These are phyloP conservation scores for Marmota monax DNA, from an alignment of 2,113 vertebrate genomes.

Conservation along the genomic window DNA sequence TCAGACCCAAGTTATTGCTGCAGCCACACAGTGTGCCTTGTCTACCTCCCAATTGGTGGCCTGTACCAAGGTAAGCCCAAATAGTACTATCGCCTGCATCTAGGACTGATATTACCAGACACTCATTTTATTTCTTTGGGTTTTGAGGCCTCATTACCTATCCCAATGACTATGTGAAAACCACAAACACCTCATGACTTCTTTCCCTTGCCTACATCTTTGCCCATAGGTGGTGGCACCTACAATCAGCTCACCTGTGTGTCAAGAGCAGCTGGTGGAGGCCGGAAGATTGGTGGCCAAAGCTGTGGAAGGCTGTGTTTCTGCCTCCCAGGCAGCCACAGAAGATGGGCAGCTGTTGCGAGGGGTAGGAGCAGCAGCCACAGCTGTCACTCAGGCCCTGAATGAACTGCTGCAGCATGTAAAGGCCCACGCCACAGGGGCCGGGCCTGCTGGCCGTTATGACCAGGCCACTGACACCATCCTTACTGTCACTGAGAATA, in stretches of 20 bases:
- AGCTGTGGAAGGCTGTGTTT: conserved; percentile 96
- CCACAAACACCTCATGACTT: background rate
- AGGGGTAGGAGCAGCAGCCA: conserved; percentile 95
- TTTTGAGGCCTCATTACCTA: background rate
- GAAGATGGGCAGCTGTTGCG: conserved; percentile 95
- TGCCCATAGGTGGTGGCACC: conserved; percentile 95
- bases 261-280: conserved; percentile 97
- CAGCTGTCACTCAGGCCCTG: conserved; percentile 95
- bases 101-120: background rate
- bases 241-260: conserved; percentile 97
- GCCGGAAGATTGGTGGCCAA: conserved; percentile 97
- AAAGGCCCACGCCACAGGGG: conserved; percentile 94
- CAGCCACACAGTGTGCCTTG: conserved; percentile 97
- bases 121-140: background rate
- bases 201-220: background rate
- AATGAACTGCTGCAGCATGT: conserved; percentile 98
- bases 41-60: conserved; percentile 98
- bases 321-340: conserved; percentile 95
- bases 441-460: conserved; percentile 94
- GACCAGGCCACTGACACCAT: conserved; percentile 98
- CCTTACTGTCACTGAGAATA: conserved; percentile 97
- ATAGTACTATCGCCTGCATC: background rate
- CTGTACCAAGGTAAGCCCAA: conserved; percentile 94
- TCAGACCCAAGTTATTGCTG: conserved; percentile 97
- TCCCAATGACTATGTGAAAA: background rate